phyloP scores from a whole-genome alignment of 2,888 invertebrate species.

The Harpalus rufipes region DNA sequence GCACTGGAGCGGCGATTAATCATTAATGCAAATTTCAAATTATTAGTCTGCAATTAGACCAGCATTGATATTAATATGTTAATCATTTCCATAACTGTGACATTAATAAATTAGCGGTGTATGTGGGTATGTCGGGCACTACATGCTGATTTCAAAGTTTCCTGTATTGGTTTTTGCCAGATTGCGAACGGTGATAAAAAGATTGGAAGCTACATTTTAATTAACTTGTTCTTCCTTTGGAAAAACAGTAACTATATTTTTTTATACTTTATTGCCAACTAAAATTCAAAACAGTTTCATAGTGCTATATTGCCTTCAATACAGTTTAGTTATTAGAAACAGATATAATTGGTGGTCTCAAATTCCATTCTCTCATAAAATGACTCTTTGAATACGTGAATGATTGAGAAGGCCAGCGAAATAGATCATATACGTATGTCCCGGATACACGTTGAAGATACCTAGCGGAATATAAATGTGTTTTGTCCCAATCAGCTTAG shows the following conservation, averaged over 20 bases:
- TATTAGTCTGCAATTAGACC: slow-evolving; percentile 57
- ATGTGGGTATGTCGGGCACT: slow-evolving; percentile 15
- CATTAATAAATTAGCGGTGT: slow-evolving; percentile 52
- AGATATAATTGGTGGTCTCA: too few species aligned
- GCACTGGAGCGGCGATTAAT: slow-evolving; percentile 41
- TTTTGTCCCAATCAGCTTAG: too few species aligned
- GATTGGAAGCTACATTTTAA: slow-evolving; percentile 1
- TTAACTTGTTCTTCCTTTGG: slow-evolving; percentile 20
- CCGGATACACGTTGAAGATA: too few species aligned
- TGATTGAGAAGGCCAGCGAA: too few species aligned
- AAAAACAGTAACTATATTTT: neutral
- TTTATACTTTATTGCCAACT: too few species aligned
- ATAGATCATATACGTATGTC: too few species aligned
- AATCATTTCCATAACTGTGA: slow-evolving; percentile 61
- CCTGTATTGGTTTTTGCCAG: neutral
- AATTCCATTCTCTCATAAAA: neutral
- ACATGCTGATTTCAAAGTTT: slow-evolving; percentile 13
- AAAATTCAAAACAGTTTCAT: too few species aligned
- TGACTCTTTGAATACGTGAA: neutral
- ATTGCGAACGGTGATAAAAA: slow-evolving; percentile 3
- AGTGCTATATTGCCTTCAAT: too few species aligned
- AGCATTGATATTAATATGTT: slow-evolving; percentile 60
- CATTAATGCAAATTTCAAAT: slow-evolving; percentile 61
- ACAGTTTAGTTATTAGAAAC: too few species aligned
- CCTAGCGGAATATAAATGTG: too few species aligned